Percentiles rank a stretch among this genome's conserved stretches.
These are phyloP conservation scores for Cololabis saira DNA, from an alignment of 2,113 vertebrate genomes.

Conservation along the genomic window DNA sequence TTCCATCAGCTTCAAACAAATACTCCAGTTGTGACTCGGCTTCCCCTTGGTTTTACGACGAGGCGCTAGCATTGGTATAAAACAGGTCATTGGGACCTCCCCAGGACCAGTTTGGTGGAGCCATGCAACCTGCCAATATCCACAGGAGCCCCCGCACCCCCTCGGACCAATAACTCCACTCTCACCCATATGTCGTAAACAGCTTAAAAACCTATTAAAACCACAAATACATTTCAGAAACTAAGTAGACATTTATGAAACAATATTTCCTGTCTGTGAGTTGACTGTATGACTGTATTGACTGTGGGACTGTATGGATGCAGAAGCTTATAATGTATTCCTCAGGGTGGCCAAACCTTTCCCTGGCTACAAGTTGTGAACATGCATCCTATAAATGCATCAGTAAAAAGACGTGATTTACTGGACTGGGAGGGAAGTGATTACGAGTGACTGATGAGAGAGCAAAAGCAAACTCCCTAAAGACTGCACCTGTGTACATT, in stretches of 20 bases:
- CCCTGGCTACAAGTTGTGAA: slow-evolving; percentile 70
- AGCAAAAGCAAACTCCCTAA: slow-evolving; percentile 64
- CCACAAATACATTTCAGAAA: slow-evolving; percentile 79
- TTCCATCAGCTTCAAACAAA: slow-evolving; percentile 75
- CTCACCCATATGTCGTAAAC: slow-evolving; percentile 77
- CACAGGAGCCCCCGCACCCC: slow-evolving; percentile 44
- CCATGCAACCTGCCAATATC: slow-evolving; percentile 72
- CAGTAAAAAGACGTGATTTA: slow-evolving; percentile 69
- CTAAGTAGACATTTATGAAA: slow-evolving; percentile 77
- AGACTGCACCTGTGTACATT: slow-evolving; percentile 71
- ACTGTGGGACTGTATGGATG: slow-evolving; percentile 56
- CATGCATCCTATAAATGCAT: slow-evolving; percentile 74
- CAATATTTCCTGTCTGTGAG: slow-evolving; percentile 74
- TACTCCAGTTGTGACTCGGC: slow-evolving; percentile 76
- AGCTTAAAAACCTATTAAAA: slow-evolving; percentile 80
- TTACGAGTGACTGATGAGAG: slow-evolving; percentile 78
- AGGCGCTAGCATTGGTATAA: slow-evolving; percentile 79
- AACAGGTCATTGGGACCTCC: slow-evolving; percentile 85
- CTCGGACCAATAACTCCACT: slow-evolving; percentile 73
- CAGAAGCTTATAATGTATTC: slow-evolving; percentile 66
- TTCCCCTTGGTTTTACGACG: slow-evolving; percentile 74
- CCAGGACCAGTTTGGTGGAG: slow-evolving; percentile 64
- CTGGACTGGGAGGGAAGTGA: slow-evolving; percentile 74
- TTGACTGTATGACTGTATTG: slow-evolving; percentile 50
- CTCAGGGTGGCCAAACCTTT: slow-evolving; percentile 66